Percentiles rank a stretch among this genome's conserved stretches.
These are phyloP conservation scores for Hartigia nigra DNA, from an alignment of 2,888 invertebrate species.

Conservation along the genomic window DNA sequence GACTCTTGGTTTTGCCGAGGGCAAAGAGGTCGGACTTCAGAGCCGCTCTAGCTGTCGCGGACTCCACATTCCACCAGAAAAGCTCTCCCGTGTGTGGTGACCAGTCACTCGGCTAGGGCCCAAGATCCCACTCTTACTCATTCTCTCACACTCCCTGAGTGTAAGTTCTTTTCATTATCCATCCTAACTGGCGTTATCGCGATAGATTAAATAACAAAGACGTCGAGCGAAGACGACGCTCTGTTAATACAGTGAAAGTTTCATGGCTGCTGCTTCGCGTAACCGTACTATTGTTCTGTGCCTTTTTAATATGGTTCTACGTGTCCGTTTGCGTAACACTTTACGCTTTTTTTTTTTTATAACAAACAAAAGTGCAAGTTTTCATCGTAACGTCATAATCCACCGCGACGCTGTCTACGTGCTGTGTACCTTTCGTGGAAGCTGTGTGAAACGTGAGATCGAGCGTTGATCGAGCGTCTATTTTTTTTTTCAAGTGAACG, in stretches of 20 bases:
- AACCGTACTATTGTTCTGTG: neutral
- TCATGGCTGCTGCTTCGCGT: neutral
- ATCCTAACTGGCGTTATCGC: neutral
- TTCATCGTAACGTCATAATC: neutral
- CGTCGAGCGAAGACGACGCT: neutral
- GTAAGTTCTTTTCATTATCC: constrained; percentile 35
- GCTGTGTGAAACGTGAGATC: neutral
- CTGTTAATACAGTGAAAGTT: neutral
- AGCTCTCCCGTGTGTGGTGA: constrained; percentile 47
- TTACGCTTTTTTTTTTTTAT: neutral
- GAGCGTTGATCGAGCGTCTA: neutral
- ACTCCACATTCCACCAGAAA: constrained; percentile 76
- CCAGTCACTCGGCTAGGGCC: constrained; percentile 32
- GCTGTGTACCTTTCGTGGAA: neutral
- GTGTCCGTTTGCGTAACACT: neutral
- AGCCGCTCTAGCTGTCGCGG: constrained; percentile 78
- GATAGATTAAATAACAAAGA: neutral
- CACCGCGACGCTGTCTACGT: neutral
- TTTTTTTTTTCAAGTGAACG: neutral
- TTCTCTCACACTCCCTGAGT: constrained; percentile 69
- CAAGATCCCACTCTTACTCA: constrained; percentile 67
- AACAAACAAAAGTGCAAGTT: neutral
- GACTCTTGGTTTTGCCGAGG: constrained; percentile 55
- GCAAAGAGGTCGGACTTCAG: constrained; percentile 64
- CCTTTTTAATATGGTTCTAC: neutral